Percentiles rank a stretch among this genome's conserved stretches.
Evolutionary conservation across 2,888 invertebrate genomes (phyloP).

Genomic region (Cyclophora punctaria): DNA sequence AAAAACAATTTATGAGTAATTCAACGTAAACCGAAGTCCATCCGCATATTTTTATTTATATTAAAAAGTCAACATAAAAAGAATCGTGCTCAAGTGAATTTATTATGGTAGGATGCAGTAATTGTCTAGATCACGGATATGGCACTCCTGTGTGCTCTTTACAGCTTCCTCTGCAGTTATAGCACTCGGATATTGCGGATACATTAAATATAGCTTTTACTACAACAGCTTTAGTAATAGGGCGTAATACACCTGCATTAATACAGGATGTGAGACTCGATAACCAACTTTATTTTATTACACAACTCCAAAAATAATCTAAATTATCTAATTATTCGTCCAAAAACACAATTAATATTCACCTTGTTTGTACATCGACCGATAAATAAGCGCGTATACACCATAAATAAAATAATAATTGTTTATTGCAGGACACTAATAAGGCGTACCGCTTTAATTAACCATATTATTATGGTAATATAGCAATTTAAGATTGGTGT

Average conservation of each 20-base stretch:
- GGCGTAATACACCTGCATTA: no score
- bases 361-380: not conserved
- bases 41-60: constrained; percentile 9
- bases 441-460: constrained; percentile 6
- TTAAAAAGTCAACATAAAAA: not conserved
- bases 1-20: no score
- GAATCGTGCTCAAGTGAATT: constrained; percentile 14
- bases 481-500: constrained; percentile 12
- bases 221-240: no score
- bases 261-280: no score
- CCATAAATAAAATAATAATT: not conserved
- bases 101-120: constrained; percentile 14
- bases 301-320: no score
- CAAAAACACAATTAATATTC: constrained; percentile 5
- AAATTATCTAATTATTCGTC: not conserved
- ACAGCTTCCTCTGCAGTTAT: constrained; percentile 10
- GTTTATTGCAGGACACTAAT: constrained; percentile 1
- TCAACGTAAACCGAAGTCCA: no score
- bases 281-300: no score
- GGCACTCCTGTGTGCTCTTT: constrained; percentile 21
- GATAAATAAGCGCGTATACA: not conserved
- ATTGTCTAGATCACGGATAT: constrained; percentile 21
- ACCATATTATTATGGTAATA: constrained; percentile 12
- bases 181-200: constrained; percentile 3
- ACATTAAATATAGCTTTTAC: no score